phyloP scores from a whole-genome alignment of 2,113 vertebrate genomes.

The Xerus inauris region DNA sequence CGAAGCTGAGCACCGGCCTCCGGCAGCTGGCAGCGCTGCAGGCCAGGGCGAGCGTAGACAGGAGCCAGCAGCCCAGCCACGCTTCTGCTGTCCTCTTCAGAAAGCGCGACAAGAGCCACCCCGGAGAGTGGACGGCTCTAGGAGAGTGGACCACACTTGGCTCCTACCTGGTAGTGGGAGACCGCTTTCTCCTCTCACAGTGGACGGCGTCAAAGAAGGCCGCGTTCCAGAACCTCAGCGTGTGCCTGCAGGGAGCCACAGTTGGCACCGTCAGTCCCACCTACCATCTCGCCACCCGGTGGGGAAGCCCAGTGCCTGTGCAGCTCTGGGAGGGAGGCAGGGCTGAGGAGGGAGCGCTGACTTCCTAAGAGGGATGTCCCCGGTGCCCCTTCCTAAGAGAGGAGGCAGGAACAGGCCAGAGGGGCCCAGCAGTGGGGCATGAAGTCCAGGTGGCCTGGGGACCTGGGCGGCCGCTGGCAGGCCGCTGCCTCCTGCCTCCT shows the following conservation, averaged over 20 bases:
- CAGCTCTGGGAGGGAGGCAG: not conserved
- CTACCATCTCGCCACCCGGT: too few species aligned
- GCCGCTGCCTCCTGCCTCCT: accelerated
- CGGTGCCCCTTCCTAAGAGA: too few species aligned
- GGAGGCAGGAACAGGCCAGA: not conserved
- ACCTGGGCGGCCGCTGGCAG: not conserved
- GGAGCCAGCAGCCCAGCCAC: not conserved
- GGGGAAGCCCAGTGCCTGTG: not conserved
- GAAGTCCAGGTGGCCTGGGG: not conserved
- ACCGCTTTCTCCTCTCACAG: conserved; percentile 96
- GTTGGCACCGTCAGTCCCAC: too few species aligned
- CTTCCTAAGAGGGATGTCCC: not conserved
- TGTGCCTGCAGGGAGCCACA: conserved; percentile 89
- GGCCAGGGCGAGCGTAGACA: not conserved
- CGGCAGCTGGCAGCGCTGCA: conserved; percentile 43
- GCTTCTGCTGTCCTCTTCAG: not conserved
- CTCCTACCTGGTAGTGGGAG: conserved; percentile 96
- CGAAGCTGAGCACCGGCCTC: not conserved
- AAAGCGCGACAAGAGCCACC: not conserved
- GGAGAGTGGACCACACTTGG: not conserved
- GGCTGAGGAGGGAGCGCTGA: not conserved
- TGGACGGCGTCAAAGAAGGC: conserved; percentile 98
- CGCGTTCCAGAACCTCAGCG: conserved; percentile 96
- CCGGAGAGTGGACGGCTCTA: not conserved
- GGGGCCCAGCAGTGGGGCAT: too few species aligned